Evolutionary conservation across 2,113 vertebrate genomes (phyloP).

Genomic region (Macroglossus sobrinus): DNA sequence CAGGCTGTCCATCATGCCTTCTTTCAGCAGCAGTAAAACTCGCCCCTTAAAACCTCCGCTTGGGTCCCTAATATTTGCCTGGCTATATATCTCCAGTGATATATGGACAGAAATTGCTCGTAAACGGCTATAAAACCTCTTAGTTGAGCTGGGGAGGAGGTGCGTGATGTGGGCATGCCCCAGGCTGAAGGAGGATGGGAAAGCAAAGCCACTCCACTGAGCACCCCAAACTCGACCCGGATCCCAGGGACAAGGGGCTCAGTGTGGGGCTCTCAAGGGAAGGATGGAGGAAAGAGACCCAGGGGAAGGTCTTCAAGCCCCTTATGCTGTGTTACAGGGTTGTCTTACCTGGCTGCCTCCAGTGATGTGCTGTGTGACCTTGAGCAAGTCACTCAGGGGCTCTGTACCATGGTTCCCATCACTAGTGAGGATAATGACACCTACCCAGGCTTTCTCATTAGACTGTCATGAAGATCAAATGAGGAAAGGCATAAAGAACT

Average conservation of each 20-base stretch:
- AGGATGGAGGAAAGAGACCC: background rate
- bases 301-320: background rate
- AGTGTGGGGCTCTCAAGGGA: no score
- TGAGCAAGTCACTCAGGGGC: background rate
- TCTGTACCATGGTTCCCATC: background rate
- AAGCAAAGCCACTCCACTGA: background rate
- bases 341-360: background rate
- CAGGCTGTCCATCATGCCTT: constrained; percentile 61
- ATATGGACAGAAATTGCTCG: constrained; percentile 74
- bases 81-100: constrained; percentile 76
- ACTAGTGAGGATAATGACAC: background rate
- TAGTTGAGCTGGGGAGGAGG: constrained; percentile 56
- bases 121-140: constrained; percentile 74
- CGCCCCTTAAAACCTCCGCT: constrained; percentile 72
- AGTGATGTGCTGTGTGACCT: background rate
- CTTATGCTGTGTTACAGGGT: accelerated
- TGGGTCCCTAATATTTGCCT: constrained; percentile 77
- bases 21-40: constrained; percentile 76
- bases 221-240: background rate
- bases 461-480: background rate
- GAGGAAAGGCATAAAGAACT: background rate
- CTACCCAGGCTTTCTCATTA: background rate
- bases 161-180: background rate
- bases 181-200: background rate
- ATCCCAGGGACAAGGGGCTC: background rate